phyloP scores from a whole-genome alignment of 64 coral and sea anemone genomes.

The Anthopleura sola region DNA sequence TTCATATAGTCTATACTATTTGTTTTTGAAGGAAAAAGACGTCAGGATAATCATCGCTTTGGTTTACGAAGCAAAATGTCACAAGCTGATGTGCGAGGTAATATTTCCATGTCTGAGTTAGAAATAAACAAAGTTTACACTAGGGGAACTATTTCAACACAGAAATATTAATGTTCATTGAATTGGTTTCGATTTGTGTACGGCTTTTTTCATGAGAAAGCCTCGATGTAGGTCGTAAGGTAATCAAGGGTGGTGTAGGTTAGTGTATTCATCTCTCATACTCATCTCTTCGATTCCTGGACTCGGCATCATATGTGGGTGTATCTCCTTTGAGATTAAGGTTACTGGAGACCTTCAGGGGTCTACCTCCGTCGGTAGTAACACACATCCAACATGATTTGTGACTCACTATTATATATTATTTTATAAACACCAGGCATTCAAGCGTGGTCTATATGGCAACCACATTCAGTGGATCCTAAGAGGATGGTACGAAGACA shows the following conservation, averaged over 20 bases:
- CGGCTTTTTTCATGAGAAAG: background rate
- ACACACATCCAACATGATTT: background rate
- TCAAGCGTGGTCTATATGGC: constrained; percentile 25
- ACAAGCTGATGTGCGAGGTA: constrained; percentile 42
- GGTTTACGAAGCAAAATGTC: constrained; percentile 37
- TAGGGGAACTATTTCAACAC: background rate
- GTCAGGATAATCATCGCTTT: constrained; percentile 30
- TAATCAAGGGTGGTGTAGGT: no score
- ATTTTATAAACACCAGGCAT: constrained; percentile 31
- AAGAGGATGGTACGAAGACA: constrained; percentile 44
- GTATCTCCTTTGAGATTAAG: no score
- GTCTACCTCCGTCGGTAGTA: no score
- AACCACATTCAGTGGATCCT: constrained; percentile 48
- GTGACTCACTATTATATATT: background rate
- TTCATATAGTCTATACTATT: no score
- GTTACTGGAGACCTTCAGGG: no score
- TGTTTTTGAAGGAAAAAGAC: constrained; percentile 18
- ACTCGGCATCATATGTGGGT: no score
- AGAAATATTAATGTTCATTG: no score
- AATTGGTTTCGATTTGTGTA: no score
- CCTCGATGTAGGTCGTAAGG: no score
- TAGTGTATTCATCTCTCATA: no score
- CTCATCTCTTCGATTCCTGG: no score
- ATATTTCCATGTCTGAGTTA: background rate
- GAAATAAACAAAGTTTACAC: background rate